phyloP scores from a whole-genome alignment of 2,888 invertebrate species.

The Stenolophus ochropezus region DNA sequence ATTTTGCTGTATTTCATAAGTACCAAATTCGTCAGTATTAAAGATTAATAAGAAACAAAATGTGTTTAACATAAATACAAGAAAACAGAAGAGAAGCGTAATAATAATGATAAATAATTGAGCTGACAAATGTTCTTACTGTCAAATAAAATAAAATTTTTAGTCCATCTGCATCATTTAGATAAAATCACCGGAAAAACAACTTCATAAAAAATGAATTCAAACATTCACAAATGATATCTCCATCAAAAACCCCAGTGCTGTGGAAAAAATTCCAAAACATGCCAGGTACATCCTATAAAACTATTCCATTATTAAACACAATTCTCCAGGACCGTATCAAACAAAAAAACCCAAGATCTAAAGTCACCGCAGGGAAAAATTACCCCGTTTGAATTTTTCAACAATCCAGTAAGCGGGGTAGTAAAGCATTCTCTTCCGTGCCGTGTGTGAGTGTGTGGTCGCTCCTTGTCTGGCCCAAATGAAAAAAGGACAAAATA shows the following conservation, averaged over 20 bases:
- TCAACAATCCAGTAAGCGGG: slow-evolving; percentile 62
- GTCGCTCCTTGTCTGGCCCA: neutral
- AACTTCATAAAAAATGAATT: slow-evolving; percentile 30
- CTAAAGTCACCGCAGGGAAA: slow-evolving; percentile 65
- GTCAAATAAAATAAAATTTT: slow-evolving; percentile 25
- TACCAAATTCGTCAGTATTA: no score
- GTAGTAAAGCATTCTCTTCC: slow-evolving; percentile 35
- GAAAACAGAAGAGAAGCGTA: neutral
- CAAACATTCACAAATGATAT: slow-evolving; percentile 38
- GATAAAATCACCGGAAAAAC: slow-evolving; percentile 37
- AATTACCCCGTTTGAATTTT: slow-evolving; percentile 71
- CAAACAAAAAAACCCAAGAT: slow-evolving; percentile 40
- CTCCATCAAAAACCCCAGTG: slow-evolving; percentile 26
- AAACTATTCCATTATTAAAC: slow-evolving; percentile 43
- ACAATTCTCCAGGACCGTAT: slow-evolving; percentile 44
- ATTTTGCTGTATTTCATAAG: no score
- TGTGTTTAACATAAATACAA: neutral
- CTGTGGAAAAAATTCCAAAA: slow-evolving; percentile 3
- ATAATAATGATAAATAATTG: neutral
- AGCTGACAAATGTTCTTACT: slow-evolving; percentile 6
- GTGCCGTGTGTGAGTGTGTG: neutral
- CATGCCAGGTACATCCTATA: slow-evolving; percentile 37
- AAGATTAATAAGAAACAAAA: neutral
- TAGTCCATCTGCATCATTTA: slow-evolving; percentile 8
- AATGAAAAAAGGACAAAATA: neutral